Evolutionary conservation across 2,113 vertebrate genomes (phyloP).

Genomic region (Epinephelus lanceolatus): DNA sequence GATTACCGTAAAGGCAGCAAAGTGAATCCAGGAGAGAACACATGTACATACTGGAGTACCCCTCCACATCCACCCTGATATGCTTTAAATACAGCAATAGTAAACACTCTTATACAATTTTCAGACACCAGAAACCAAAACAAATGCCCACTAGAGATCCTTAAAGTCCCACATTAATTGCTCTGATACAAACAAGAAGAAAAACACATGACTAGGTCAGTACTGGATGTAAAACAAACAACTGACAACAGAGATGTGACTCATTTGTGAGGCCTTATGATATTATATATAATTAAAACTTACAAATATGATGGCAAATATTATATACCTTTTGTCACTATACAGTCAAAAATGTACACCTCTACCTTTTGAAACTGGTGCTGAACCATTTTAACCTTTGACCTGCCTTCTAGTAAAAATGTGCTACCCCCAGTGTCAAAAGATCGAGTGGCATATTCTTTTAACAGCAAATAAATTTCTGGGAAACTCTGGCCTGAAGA

Average conservation of each 20-base stretch:
- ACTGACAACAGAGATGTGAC: background rate
- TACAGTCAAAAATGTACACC: background rate
- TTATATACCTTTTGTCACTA: background rate
- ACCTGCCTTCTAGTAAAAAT: background rate
- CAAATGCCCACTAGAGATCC: background rate
- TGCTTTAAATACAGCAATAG: slow-evolving; percentile 5
- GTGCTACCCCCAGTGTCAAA: slow-evolving; percentile 5
- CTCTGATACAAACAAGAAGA: slow-evolving; percentile 5
- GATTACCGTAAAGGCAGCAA: slow-evolving; percentile 67
- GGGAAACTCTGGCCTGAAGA: slow-evolving; percentile 33
- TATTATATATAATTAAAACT: background rate
- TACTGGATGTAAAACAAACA: background rate
- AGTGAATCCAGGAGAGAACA: slow-evolving; percentile 31
- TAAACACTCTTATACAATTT: background rate
- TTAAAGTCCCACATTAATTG: background rate
- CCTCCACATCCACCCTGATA: background rate
- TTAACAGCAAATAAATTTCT: slow-evolving; percentile 20
- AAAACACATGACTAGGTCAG: background rate
- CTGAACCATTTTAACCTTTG: background rate
- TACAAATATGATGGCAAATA: background rate
- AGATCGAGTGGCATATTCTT: background rate
- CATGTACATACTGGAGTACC: background rate
- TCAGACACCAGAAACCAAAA: background rate
- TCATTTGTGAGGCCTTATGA: background rate
- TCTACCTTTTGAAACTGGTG: background rate